These are phyloP conservation scores for Maniola hyperantus DNA, from an alignment of 2,888 invertebrate genomes.

Conservation along the genomic window DNA sequence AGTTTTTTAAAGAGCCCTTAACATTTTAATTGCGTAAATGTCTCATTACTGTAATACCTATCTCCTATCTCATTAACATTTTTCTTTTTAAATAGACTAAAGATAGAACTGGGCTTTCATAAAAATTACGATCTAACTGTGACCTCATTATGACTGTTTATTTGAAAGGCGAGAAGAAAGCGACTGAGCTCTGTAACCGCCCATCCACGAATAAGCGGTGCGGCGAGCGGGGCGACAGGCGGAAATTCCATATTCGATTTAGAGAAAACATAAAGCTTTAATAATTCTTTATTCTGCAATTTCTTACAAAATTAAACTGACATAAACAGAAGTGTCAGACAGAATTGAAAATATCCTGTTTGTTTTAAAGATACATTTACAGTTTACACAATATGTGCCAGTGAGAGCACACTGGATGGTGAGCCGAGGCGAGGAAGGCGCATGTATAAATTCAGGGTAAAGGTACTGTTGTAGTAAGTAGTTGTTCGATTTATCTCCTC, in stretches of 20 bases:
- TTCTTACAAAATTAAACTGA: too few relatives aligned
- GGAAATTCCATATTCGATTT: not conserved
- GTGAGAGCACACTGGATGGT: too few relatives aligned
- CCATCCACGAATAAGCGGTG: not conserved
- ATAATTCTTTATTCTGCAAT: too few relatives aligned
- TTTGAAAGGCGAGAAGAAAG: conserved; percentile 21
- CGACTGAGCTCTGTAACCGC: conserved; percentile 1
- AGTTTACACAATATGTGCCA: too few relatives aligned
- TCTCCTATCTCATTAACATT: not conserved
- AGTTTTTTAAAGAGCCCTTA: not conserved
- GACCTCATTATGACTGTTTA: conserved; percentile 23
- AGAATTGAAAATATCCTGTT: too few relatives aligned
- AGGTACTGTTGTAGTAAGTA: too few relatives aligned
- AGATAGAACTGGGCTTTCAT: conserved; percentile 14
- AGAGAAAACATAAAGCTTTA: too few relatives aligned
- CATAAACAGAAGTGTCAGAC: too few relatives aligned
- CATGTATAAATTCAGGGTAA: too few relatives aligned
- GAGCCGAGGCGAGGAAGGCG: too few relatives aligned
- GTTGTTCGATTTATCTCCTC: too few relatives aligned
- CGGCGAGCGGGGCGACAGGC: not conserved
- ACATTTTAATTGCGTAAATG: not conserved
- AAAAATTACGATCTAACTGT: conserved; percentile 16
- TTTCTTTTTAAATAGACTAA: not conserved
- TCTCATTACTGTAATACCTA: conserved; percentile 6
- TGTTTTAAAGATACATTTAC: too few relatives aligned